Base-by-base conservation (phyloP, 1,140 invertebrate genomes). In the Procambarus clarkii region DNA sequence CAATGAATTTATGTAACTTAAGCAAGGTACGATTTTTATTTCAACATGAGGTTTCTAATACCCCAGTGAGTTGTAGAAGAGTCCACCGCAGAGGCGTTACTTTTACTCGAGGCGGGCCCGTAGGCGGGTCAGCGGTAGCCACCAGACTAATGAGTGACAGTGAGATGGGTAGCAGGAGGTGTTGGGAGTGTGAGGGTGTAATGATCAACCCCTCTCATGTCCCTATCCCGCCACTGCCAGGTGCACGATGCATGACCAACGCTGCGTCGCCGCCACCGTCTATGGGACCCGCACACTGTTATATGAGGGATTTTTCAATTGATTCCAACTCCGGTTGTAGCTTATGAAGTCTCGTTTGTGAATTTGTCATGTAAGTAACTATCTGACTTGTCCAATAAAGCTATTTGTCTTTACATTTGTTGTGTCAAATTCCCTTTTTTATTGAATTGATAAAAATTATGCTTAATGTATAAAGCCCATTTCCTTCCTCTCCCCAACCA, bases 371-470 rank as follows among this genome's bases (percentile, higher is more conserved):
- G 93, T 93, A 93, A 93, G 93, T 93, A 93, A 93, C 82, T 93
- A 94, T 94, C 93, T 94, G 93, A 94, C 93, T 94, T 94, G 94
- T 93, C 93, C 93, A 94, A 94, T 94, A 94, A 94, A 94, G 93
- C 93, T 94, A 93, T 94, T 94, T 94, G 93, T 94, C 94, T 93
- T 94, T 94, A 94, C 90, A 92, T 64, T 83, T 87, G 44, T 91
- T 54, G 77, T 87, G 69, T 92, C 64, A 64, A 78, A 87, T 64
- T 50, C 74, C 71, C 34, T 74, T 8, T 21, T 13, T 48, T 64
- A 64, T 13, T 64, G 15, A 64, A 21, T 64, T 64, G 7, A 54
- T 54, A 54, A 54, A 54, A 54, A 5, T 54, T 54, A 34, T 34
- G 34, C 34, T 34, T 34, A 34, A 34, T 34, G 34, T 34, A 34